Base-by-base conservation (phyloP, 1,140 invertebrate genomes). In the Monomorium pharaonis region DNA sequence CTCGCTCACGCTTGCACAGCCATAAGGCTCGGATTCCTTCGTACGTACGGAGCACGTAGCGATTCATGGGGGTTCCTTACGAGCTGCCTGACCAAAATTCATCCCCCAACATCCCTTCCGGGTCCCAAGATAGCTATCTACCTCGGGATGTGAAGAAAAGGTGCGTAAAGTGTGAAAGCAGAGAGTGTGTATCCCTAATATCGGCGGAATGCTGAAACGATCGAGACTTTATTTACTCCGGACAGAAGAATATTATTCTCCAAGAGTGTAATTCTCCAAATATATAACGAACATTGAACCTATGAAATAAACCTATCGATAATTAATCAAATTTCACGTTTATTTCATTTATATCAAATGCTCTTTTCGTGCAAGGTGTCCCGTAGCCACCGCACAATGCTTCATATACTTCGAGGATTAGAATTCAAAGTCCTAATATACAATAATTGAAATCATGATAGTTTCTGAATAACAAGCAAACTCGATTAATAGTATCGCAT, bases 31-130 rank as follows among this genome's bases (percentile, higher is more conserved):
- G 81, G 42, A 54, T 72, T 51, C 24, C 60, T 37, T 4, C 60
- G 30, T 37, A 60, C 88, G 81, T 37, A 60, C 88, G 81, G 80
- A 56, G 86, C 88, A 88, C 89, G 88, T 90, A 90, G 72, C 89
- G 88, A 92, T 90, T 91, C 86, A 87, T 90, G 85, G 76, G 69
- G 77, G n/a, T 84, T 87, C 84, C 89, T 92, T 91, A 90, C 88
- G 89, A 89, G 85, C 62, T 86, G 78, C 81, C 86, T 86, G 89
- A 84, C 89, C 89, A 86, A 91, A 91, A 91, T 91, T 92, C 90
- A 76, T 86, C 88, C 86, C 84, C 60, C 65, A 49, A 85, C 85
- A 62, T 81, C 76, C 77, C 88, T 86, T 51, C 74, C 62, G 37
- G 51, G 54, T 89, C 86, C 86, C 89, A 58, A 85, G 83, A 84